Percentiles rank a stretch among this genome's conserved stretches.
Evolutionary conservation across 2,888 invertebrate species (phyloP).

Genomic region (Busseola fusca): DNA sequence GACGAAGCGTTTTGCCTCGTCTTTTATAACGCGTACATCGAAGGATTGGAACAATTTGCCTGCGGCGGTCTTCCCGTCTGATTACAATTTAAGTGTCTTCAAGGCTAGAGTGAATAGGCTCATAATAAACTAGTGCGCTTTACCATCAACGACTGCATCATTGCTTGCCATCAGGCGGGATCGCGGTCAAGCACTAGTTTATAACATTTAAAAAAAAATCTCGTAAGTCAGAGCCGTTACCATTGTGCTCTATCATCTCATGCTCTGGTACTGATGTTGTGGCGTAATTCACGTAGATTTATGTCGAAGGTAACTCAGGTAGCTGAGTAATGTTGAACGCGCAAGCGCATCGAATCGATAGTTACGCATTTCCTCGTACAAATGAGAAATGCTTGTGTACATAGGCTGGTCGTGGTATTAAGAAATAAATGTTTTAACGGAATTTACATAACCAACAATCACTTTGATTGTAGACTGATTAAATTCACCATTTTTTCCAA

Average conservation of each 20-base stretch:
- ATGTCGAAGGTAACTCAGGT: slow-evolving; percentile 7
- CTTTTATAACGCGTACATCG: no score
- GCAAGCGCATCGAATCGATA: slow-evolving; percentile 43
- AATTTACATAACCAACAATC: slow-evolving; percentile 8
- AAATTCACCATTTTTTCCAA: slow-evolving; percentile 10
- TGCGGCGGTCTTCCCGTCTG: no score
- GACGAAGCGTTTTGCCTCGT: no score
- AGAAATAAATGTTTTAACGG: slow-evolving; percentile 6
- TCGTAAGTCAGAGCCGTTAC: not conserved
- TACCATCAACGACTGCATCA: no score
- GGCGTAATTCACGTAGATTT: slow-evolving; percentile 3
- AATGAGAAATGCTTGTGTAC: slow-evolving; percentile 18
- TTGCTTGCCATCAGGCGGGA: no score
- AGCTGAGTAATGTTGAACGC: slow-evolving; percentile 7
- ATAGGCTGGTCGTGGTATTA: not conserved
- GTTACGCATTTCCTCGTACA: slow-evolving; percentile 37
- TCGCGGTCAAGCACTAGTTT: no score
- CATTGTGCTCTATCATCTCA: not conserved
- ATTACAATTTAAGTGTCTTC: no score
- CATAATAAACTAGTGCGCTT: no score
- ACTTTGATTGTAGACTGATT: slow-evolving; percentile 15
- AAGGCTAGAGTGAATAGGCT: no score
- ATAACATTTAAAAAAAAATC: no score
- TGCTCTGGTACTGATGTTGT: not conserved
- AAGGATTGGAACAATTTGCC: no score